Percentiles rank a stretch among this genome's conserved stretches.
phyloP scores from a whole-genome alignment of 1,140 invertebrate genomes.

The Apis cerana region DNA sequence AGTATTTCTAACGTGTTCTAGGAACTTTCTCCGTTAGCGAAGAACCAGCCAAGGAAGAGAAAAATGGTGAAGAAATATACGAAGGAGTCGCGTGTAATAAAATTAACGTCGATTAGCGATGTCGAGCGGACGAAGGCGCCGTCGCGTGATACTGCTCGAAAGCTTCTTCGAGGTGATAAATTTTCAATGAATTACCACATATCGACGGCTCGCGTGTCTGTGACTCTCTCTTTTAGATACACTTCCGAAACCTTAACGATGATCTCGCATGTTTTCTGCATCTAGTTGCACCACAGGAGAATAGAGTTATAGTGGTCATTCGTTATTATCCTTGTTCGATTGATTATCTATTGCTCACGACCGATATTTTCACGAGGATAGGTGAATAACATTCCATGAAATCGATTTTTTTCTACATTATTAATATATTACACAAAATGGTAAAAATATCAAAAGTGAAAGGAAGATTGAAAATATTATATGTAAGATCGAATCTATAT shows the following conservation, averaged over 20 bases:
- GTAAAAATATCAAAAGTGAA: background rate
- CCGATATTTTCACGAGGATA: slow-evolving; percentile 36
- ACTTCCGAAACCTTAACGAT: slow-evolving; percentile 61
- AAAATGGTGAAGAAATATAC: background rate
- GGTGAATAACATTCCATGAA: background rate
- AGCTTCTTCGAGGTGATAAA: slow-evolving; percentile 53
- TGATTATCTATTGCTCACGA: slow-evolving; percentile 45
- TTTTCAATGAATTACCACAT: slow-evolving; percentile 55
- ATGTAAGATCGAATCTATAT: too few species aligned
- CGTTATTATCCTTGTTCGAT: slow-evolving; percentile 34
- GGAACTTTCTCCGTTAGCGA: slow-evolving; percentile 18
- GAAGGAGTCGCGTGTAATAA: slow-evolving; percentile 39
- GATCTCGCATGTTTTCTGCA: slow-evolving; percentile 54
- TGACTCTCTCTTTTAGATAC: slow-evolving; percentile 41
- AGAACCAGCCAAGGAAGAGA: background rate
- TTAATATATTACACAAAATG: background rate
- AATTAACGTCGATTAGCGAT: slow-evolving; percentile 38
- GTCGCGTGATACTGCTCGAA: slow-evolving; percentile 47
- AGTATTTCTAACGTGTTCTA: background rate
- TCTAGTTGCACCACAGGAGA: slow-evolving; percentile 3
- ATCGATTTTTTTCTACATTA: background rate
- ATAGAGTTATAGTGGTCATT: slow-evolving; percentile 51
- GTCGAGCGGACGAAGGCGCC: slow-evolving; percentile 11
- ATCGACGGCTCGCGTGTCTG: slow-evolving; percentile 50
- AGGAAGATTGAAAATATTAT: background rate